Percentiles rank a stretch among this genome's conserved stretches.
Conservation (phyloP, 2,797 vertebrate genomes). For the Xenentodon cancila region DNA sequence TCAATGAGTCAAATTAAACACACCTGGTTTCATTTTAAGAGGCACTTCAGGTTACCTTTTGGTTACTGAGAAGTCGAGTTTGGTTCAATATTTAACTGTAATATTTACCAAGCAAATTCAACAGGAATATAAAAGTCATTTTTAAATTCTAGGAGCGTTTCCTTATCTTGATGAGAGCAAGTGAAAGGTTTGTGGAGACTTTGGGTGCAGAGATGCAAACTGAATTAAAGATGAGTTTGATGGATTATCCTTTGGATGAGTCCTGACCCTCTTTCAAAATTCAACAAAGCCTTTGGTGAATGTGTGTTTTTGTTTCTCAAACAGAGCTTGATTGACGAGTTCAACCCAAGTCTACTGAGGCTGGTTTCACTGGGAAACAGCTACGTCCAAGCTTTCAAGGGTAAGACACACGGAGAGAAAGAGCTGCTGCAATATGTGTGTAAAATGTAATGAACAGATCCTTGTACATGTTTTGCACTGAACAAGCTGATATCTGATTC, state of each 20-base stretch:
- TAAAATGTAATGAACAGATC: neutral
- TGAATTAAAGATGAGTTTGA: conserved; percentile 23
- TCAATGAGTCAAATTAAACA: conserved; percentile 5
- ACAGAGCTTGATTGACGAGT: conserved; percentile 91
- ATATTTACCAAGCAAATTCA: conserved; percentile 12
- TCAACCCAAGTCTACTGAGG: conserved; percentile 92
- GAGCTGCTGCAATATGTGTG: neutral
- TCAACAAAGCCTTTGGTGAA: conserved; percentile 1
- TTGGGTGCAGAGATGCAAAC: conserved; percentile 37
- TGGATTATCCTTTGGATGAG: conserved; percentile 27
- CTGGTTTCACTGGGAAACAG: conserved; percentile 91
- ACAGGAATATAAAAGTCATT: too few species aligned
- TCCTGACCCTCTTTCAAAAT: conserved; percentile 7
- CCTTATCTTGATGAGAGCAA: neutral
- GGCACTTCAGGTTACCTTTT: neutral
- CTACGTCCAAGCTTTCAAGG: conserved; percentile 89
- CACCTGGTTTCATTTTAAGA: conserved; percentile 11
- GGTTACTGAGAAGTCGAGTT: neutral
- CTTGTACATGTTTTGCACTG: too few species aligned
- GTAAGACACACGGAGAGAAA: conserved; percentile 65
- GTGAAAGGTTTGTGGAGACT: conserved; percentile 6
- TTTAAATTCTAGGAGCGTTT: too few species aligned
- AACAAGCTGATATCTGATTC: too few species aligned
- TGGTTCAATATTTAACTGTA: neutral
- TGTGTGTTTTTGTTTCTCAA: conserved; percentile 17